Evolutionary conservation across 2,113 vertebrate species (phyloP).

Genomic region (Sarotherodon lohbergeri): DNA sequence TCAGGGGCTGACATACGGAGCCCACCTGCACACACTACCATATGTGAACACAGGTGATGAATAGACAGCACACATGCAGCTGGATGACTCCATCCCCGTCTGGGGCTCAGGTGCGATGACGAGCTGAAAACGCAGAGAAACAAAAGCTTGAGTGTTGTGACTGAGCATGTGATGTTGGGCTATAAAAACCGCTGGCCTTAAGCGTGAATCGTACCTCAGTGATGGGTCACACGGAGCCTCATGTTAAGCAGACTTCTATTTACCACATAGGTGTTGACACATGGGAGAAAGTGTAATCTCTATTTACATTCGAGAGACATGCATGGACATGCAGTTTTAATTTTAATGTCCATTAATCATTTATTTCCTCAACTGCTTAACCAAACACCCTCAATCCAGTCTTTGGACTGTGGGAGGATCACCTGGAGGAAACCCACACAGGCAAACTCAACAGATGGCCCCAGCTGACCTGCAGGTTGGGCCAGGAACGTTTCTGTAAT

Average conservation of each 20-base stretch:
- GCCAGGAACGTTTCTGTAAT: not conserved
- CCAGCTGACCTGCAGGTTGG: not conserved
- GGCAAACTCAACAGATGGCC: not conserved
- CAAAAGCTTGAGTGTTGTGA: not conserved
- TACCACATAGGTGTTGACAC: not conserved
- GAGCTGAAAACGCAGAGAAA: not conserved
- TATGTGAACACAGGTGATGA: not conserved
- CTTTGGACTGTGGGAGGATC: not conserved
- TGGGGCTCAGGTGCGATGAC: not conserved
- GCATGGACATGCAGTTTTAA: not conserved
- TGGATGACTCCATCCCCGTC: not conserved
- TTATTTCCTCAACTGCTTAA: too few relatives aligned
- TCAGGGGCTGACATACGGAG: not conserved
- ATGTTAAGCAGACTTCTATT: not conserved
- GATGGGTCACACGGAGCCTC: not conserved
- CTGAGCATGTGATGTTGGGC: not conserved
- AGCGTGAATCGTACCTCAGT: not conserved
- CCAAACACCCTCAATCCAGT: not conserved
- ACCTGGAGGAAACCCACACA: not conserved
- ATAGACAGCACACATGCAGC: not conserved
- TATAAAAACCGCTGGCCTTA: not conserved
- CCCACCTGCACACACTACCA: not conserved
- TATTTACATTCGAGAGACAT: not conserved
- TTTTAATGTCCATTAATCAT: not conserved
- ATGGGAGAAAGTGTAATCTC: rapidly evolving